phyloP scores from a whole-genome alignment of 2,797 vertebrate species.

The Chaunax sp. region DNA sequence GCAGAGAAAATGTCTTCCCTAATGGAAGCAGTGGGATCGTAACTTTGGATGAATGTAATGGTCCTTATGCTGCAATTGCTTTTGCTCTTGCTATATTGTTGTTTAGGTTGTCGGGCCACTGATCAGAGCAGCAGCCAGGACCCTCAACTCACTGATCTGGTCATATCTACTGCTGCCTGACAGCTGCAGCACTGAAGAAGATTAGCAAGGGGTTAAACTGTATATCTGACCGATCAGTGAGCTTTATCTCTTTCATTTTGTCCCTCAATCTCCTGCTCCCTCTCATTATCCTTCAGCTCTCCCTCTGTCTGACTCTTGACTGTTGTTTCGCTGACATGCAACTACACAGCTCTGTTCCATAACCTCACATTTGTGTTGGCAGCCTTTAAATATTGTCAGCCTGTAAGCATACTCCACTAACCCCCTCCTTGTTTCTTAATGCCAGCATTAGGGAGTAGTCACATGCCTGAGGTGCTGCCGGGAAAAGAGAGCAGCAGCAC shows the following conservation, averaged over 20 bases:
- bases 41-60: conserved; percentile 41
- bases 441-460: conserved; percentile 67
- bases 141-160: conserved; percentile 53
- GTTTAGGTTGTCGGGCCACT: conserved; percentile 24
- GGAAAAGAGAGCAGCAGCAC: conserved; percentile 52
- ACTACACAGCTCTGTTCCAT: conserved; percentile 53
- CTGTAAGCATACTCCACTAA: conserved; percentile 58
- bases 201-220: conserved; percentile 77
- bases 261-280: conserved; percentile 60
- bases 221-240: conserved; percentile 70
- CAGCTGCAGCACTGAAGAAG: conserved; percentile 74
- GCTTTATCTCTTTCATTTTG: conserved; percentile 76
- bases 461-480: conserved; percentile 69
- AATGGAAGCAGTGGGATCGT: conserved; percentile 49
- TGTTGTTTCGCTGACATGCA: conserved; percentile 48
- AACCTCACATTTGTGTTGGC: conserved; percentile 64
- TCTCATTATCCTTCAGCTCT: conserved; percentile 55
- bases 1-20: conserved; percentile 32
- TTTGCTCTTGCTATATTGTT: conserved; percentile 22
- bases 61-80: conserved; percentile 33
- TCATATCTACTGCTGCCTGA: conserved; percentile 55
- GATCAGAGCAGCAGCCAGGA: conserved; percentile 38
- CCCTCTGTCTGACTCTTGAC: conserved; percentile 33
- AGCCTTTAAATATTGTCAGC: conserved; percentile 63
- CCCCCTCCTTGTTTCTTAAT: conserved; percentile 59